These are phyloP conservation scores for Microctenopoma stevenorrisi DNA, from an alignment of 2,797 vertebrate genomes.

Conservation along the genomic window DNA sequence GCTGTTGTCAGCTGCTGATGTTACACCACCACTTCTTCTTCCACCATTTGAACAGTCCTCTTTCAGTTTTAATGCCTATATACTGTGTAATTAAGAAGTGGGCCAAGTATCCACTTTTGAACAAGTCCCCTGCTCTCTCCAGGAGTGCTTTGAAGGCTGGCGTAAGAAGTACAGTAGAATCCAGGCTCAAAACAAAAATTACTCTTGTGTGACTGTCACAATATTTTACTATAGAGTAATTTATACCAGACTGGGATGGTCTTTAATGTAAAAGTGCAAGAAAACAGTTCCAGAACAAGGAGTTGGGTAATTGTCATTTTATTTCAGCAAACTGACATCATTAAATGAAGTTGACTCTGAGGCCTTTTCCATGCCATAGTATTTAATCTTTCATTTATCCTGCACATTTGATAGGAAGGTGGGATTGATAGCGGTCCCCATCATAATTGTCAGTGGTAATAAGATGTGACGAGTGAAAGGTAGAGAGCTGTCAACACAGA, in stretches of 20 bases:
- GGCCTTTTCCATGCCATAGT: constrained; percentile 9
- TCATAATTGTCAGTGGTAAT: constrained; percentile 49
- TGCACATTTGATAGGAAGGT: constrained; percentile 25
- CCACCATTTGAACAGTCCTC: no score
- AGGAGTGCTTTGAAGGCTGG: not conserved
- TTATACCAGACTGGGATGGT: not conserved
- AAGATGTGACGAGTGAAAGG: constrained; percentile 40
- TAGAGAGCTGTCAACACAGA: constrained; percentile 29
- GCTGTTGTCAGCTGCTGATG: no score
- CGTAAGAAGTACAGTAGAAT: constrained; percentile 1
- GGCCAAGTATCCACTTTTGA: constrained; percentile 4
- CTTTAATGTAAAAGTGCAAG: constrained; percentile 9
- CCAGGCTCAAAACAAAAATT: not conserved
- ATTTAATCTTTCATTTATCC: constrained; percentile 31
- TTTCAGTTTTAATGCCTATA: not conserved
- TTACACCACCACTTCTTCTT: no score
- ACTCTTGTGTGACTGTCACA: not conserved
- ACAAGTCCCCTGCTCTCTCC: not conserved
- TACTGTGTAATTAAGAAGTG: not conserved
- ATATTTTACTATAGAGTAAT: constrained; percentile 17
- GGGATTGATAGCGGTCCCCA: not conserved
- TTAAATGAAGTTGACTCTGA: constrained; percentile 29
- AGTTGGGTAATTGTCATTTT: constrained; percentile 17
- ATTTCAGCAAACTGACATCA: constrained; percentile 27
- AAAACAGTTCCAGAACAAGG: constrained; percentile 19